phyloP scores from a whole-genome alignment of 2,113 vertebrate genomes.

The Columba janthina region DNA sequence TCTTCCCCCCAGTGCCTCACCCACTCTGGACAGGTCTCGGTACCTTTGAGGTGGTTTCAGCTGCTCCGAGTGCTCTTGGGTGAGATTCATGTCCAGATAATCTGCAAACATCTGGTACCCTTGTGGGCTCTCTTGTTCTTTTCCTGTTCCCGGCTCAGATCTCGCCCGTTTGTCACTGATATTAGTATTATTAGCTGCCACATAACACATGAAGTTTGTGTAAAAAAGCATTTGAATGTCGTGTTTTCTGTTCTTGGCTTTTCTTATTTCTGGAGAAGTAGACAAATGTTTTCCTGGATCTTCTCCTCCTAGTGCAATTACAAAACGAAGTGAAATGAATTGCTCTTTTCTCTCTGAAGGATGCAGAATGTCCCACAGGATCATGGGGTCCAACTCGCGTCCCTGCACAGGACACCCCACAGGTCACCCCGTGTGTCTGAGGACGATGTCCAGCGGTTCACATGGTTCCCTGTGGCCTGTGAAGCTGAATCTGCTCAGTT shows the following conservation, averaged over 20 bases:
- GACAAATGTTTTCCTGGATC: background rate
- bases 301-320: background rate
- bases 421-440: too few species aligned
- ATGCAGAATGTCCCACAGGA: too few species aligned
- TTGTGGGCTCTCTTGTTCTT: background rate
- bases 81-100: background rate
- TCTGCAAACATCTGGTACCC: background rate
- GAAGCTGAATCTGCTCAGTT: background rate
- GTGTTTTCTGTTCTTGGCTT: background rate
- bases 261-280: background rate
- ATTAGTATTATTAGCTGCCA: background rate
- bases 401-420: too few species aligned
- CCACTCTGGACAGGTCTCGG: background rate
- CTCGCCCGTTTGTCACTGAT: background rate
- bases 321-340: too few species aligned
- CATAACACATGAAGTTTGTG: background rate
- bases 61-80: background rate
- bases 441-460: background rate
- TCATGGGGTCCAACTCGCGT: too few species aligned
- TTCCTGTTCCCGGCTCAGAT: background rate
- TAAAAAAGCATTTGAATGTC: background rate
- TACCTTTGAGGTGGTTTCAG: background rate
- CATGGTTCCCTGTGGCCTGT: background rate
- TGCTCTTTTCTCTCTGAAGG: too few species aligned
- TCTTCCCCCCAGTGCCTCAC: background rate